Percentiles rank a stretch among this genome's conserved stretches.
Evolutionary conservation across 2,113 vertebrate species (phyloP).

Genomic region (Lichenostomus cassidix): DNA sequence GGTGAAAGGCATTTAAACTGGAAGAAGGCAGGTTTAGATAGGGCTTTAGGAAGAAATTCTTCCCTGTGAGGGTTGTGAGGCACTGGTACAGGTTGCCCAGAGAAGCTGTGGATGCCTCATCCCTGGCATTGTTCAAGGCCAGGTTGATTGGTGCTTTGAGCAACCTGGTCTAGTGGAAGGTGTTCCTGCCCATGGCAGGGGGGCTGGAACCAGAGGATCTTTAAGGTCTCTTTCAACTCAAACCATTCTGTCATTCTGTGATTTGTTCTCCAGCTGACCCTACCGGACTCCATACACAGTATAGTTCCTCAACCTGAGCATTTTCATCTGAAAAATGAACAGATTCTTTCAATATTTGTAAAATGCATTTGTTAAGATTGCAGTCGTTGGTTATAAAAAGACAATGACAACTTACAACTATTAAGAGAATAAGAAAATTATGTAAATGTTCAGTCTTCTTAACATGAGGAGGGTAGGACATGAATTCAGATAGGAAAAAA

Average conservation of each 20-base stretch:
- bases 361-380: background rate
- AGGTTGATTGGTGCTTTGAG: background rate
- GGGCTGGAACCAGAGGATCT: rapidly evolving
- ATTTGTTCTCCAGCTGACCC: background rate
- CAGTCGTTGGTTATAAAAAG: background rate
- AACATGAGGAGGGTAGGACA: background rate
- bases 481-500: background rate
- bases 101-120: background rate
- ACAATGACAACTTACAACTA: background rate
- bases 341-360: background rate
- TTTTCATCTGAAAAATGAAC: background rate
- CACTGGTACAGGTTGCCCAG: background rate
- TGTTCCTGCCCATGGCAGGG: background rate
- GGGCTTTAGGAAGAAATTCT: background rate
- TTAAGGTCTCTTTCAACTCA: background rate
- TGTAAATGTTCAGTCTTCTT: background rate
- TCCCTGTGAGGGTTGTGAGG: background rate
- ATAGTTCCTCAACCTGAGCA: background rate
- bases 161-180: background rate
- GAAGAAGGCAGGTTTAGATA: background rate
- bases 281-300: background rate
- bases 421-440: background rate
- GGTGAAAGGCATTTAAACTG: background rate
- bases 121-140: background rate
- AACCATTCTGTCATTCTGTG: background rate